These are phyloP conservation scores for Phymorhynchus buccinoides DNA, from an alignment of 1,140 invertebrate genomes.

Conservation along the genomic window DNA sequence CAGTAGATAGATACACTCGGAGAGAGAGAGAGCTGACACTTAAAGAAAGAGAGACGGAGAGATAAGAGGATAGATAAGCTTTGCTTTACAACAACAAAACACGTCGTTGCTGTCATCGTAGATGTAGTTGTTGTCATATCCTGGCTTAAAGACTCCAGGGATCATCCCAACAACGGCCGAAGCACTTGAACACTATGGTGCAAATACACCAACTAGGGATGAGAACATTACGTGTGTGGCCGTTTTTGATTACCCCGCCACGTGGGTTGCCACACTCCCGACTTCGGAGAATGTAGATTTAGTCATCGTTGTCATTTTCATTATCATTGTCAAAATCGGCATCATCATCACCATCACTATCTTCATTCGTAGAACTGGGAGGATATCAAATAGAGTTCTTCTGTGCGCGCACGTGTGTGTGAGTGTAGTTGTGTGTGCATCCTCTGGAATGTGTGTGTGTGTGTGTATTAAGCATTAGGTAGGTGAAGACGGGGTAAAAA, in stretches of 20 bases:
- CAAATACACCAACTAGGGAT: too few species aligned
- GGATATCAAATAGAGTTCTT: not conserved
- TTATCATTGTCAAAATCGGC: not conserved
- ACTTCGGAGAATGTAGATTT: not conserved
- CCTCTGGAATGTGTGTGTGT: conserved; percentile 7
- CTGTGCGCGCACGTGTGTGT: not conserved
- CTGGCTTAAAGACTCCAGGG: too few species aligned
- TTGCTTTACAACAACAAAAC: not conserved
- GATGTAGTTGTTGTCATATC: too few species aligned
- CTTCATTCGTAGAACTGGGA: not conserved
- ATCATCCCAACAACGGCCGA: too few species aligned
- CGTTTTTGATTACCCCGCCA: not conserved
- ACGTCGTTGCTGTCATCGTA: too few species aligned
- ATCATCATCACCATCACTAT: not conserved
- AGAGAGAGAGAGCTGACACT: not conserved
- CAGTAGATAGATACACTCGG: not conserved
- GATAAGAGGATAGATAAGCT: not conserved
- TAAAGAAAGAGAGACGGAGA: not conserved
- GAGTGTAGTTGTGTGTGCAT: not conserved
- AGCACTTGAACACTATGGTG: too few species aligned
- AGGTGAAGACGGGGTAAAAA: too few species aligned
- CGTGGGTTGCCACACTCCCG: not conserved
- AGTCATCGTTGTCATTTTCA: not conserved
- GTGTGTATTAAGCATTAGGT: not conserved
- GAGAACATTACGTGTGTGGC: not conserved